phyloP scores from a whole-genome alignment of 2,888 invertebrate genomes.

The Sinelater perroti region DNA sequence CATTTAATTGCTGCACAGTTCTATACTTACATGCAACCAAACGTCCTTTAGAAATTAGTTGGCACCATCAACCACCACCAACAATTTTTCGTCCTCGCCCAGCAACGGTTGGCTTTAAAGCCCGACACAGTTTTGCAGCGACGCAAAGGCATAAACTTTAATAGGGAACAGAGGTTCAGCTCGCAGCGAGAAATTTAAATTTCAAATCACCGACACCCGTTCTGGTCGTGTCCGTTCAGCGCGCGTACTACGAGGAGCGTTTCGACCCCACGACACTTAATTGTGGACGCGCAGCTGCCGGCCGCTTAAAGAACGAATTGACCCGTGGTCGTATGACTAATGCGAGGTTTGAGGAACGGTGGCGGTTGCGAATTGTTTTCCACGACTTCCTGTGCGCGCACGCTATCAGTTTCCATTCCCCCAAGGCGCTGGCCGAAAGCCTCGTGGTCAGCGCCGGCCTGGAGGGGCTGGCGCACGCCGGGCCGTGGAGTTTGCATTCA shows the following conservation, averaged over 20 bases:
- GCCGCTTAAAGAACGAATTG: constrained; percentile 34
- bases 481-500: too few species aligned
- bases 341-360: constrained; percentile 28
- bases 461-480: too few species aligned
- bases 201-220: constrained; percentile 9
- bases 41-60: too few species aligned
- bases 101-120: too few species aligned
- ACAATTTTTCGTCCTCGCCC: too few species aligned
- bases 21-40: too few species aligned
- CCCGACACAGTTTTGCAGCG: too few species aligned
- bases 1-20: too few species aligned
- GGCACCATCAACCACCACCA: too few species aligned
- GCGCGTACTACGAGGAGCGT: too few species aligned
- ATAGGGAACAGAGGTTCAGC: constrained; percentile 2
- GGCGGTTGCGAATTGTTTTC: constrained; percentile 35
- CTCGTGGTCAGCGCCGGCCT: not conserved
- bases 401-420: constrained; percentile 32
- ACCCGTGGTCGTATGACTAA: constrained; percentile 35
- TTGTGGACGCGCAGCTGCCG: constrained; percentile 26
- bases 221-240: not conserved
- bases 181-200: not conserved
- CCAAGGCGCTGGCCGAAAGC: constrained; percentile 22
- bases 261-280: constrained; percentile 19
- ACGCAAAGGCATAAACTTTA: constrained; percentile 3
- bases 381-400: constrained; percentile 32